Evolutionary conservation across 2,888 invertebrate genomes (phyloP), one percentile per base, ranked within the genome.

Genomic region (Mythimna pallens): DNA sequence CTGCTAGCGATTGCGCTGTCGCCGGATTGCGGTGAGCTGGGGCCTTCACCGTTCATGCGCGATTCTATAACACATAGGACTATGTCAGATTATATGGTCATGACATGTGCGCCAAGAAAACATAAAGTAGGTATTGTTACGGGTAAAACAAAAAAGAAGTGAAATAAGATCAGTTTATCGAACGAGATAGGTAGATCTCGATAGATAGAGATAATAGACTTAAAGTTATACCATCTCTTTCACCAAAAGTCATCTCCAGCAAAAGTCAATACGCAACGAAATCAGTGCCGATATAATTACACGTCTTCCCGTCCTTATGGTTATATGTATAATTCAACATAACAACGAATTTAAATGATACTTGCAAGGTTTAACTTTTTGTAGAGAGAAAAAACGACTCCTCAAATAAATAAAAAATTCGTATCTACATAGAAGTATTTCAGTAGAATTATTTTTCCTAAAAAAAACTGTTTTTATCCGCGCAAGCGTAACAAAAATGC

Each of bases 1-100:
- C 98, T 98, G 89, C 97, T 97, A 62, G 98, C 98, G 65, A 97
- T 97, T 70, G 98, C 98, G 68, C 98, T 98, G 93, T 98, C 98
- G 12, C 97, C 98, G 22, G 98, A 98, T 89, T 98, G 98, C n/a
- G 98, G 98, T 52, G 98, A 98, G 83, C 97, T 97, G 3, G 98
- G 98, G 71, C 97, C 97, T 82, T 98, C 98, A 69, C 96, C 96
- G 88, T 98, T 98, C 92, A 97, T 96, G 70, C 97, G 97, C 68
- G 96, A 94, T 57, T 96, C 96, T 92, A 73, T 34, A 77, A 81
- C 43, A 63, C 52, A 68, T 62, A 30, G 50, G 36, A 73, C 73
- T 34, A 75, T 68, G 7, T 43, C 12, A 65, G 55, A 57, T 40
- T 36, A 57, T 5, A 36, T 36, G 3, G 14, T 30, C 43, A 47